Evolutionary conservation across 2,797 vertebrate species (phyloP).

Genomic region (Intellagama lesueurii): DNA sequence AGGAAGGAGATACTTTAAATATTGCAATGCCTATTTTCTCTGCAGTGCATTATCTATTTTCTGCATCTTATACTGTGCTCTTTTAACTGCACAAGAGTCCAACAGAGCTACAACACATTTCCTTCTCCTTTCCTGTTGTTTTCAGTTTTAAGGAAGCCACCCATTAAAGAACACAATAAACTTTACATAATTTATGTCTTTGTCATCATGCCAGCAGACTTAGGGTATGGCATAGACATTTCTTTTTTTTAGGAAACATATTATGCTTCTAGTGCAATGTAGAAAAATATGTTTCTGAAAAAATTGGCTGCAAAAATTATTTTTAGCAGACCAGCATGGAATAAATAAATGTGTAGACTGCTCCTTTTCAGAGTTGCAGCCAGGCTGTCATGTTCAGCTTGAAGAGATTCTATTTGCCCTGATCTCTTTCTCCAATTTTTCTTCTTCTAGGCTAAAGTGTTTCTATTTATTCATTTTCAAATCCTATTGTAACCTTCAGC

Average conservation of each 20-base stretch:
- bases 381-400: background rate
- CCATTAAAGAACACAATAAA: background rate
- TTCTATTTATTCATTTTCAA: background rate
- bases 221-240: constrained; percentile 4
- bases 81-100: background rate
- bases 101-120: background rate
- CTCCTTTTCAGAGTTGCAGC: background rate
- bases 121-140: constrained; percentile 28
- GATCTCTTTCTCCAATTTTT: background rate
- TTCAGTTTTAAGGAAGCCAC: constrained; percentile 22
- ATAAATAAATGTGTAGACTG: background rate
- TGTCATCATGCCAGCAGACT: background rate
- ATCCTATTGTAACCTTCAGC: background rate
- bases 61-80: background rate
- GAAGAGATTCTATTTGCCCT: background rate
- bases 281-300: background rate
- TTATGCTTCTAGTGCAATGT: background rate
- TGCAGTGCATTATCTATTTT: background rate
- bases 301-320: background rate
- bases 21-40: background rate
- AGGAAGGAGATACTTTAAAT: background rate
- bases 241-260: background rate
- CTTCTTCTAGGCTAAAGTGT: background rate
- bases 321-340: background rate
- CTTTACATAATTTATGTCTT: background rate